Evolutionary conservation across 2,113 vertebrate species (phyloP).

Genomic region (Anguilla rostrata): DNA sequence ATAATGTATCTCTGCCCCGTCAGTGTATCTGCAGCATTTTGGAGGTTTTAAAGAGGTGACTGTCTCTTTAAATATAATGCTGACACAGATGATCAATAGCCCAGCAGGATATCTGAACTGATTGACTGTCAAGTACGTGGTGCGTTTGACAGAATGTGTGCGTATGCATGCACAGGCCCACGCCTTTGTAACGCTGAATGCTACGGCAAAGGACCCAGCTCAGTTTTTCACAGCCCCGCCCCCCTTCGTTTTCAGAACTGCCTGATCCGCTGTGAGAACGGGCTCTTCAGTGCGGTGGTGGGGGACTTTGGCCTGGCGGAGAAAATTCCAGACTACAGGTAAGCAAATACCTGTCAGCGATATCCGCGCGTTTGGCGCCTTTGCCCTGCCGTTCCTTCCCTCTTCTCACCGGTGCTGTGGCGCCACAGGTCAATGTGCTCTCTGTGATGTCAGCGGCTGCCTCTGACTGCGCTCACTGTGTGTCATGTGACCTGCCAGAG

Average conservation of each 20-base stretch:
- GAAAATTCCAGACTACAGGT: conserved; percentile 94
- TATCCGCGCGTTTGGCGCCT: not conserved
- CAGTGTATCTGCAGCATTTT: not conserved
- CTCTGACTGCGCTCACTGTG: not conserved
- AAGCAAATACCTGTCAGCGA: conserved; percentile 28
- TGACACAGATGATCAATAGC: not conserved
- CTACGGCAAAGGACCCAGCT: not conserved
- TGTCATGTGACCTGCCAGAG: not conserved
- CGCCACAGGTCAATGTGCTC: not conserved
- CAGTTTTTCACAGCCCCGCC: conserved; percentile 29
- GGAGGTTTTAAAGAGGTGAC: not conserved
- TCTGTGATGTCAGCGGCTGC: not conserved
- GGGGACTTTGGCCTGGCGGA: conserved; percentile 94
- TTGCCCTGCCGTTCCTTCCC: not conserved
- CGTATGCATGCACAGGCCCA: not conserved
- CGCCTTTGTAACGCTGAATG: not conserved
- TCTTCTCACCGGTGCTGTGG: not conserved
- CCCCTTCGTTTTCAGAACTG: conserved; percentile 77
- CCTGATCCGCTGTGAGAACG: conserved; percentile 82
- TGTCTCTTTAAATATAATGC: not conserved
- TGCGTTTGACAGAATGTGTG: too few species aligned
- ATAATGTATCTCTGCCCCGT: not conserved
- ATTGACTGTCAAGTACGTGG: not conserved
- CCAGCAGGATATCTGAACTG: not conserved
- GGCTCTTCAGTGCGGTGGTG: conserved; percentile 82